These are phyloP conservation scores for Aporophyla lueneburgensis DNA, from an alignment of 2,888 invertebrate species.

Conservation along the genomic window DNA sequence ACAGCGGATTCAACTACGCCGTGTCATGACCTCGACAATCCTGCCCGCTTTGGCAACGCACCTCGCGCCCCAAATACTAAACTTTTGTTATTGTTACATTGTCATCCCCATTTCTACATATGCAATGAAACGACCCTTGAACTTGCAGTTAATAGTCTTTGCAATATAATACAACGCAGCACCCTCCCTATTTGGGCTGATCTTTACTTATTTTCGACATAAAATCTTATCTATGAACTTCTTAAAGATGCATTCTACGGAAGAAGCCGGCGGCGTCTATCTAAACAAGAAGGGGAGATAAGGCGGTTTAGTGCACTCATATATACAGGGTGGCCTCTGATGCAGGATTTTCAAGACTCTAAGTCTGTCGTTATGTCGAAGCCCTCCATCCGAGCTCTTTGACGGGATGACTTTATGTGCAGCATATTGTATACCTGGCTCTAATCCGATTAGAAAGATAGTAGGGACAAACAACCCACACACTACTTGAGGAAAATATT, in stretches of 20 bases:
- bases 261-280: constrained; percentile 80
- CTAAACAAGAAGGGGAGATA: constrained; percentile 86
- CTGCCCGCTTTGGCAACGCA: constrained; percentile 80
- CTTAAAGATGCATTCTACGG: constrained; percentile 85
- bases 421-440: constrained; percentile 26
- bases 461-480: constrained; percentile 1
- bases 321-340: constrained; percentile 74
- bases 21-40: constrained; percentile 79
- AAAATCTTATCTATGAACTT: constrained; percentile 83
- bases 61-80: constrained; percentile 68
- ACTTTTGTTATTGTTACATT: constrained; percentile 66
- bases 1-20: constrained; percentile 77
- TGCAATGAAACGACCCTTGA: constrained; percentile 52
- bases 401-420: constrained; percentile 48
- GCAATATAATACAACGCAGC: constrained; percentile 57
- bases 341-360: constrained; percentile 78
- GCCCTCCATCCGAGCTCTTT: constrained; percentile 69
- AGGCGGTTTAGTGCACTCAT: constrained; percentile 83
- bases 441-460: constrained; percentile 33
- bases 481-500: constrained; percentile 10
- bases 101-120: constrained; percentile 55
- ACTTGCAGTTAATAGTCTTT: constrained; percentile 55
- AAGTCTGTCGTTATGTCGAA: constrained; percentile 77
- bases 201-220: constrained; percentile 80
- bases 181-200: constrained; percentile 71